Evolutionary conservation across 37 sponge, comb jelly and placozoan genomes (phyloP).

Genomic region (Cladorhizidae sp.): DNA sequence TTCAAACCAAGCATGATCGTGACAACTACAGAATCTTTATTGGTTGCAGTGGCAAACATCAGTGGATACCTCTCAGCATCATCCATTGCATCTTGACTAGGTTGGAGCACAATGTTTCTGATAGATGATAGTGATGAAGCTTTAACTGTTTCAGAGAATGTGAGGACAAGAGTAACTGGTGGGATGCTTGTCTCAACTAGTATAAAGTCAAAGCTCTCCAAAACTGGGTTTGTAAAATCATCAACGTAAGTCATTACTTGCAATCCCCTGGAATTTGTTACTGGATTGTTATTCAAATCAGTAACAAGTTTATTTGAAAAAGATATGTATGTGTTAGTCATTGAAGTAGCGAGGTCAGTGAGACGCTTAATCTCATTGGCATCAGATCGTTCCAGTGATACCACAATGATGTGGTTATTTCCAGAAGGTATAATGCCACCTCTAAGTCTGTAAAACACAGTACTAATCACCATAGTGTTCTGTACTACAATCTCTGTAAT

Average conservation of each 20-base stretch:
- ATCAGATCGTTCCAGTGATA: slow-evolving; percentile 63
- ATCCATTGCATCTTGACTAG: slow-evolving; percentile 6
- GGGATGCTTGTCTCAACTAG: slow-evolving; percentile 42
- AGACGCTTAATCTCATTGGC: slow-evolving; percentile 75
- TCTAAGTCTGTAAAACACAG: slow-evolving; percentile 43
- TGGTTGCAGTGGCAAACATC: slow-evolving; percentile 20
- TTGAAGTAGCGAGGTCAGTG: slow-evolving; percentile 49
- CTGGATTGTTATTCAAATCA: slow-evolving; percentile 60
- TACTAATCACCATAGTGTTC: slow-evolving; percentile 8
- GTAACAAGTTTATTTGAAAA: slow-evolving; percentile 46
- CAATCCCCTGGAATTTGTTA: slow-evolving; percentile 14
- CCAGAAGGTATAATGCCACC: slow-evolving; percentile 54
- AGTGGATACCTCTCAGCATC: slow-evolving; percentile 34
- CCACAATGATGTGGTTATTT: slow-evolving; percentile 59
- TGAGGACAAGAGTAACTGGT: slow-evolving; percentile 57
- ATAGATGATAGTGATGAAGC: slow-evolving; percentile 42
- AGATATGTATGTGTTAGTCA: slow-evolving; percentile 54
- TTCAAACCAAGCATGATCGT: slow-evolving; percentile 34
- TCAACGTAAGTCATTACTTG: slow-evolving; percentile 25
- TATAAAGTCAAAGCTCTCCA: slow-evolving; percentile 78
- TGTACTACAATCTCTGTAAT: slow-evolving; percentile 60
- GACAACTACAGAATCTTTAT: slow-evolving; percentile 51
- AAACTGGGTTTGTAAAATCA: slow-evolving; percentile 55
- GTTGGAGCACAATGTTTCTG: slow-evolving; percentile 51
- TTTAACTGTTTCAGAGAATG: slow-evolving; percentile 85